phyloP scores from a whole-genome alignment of 2,888 invertebrate species.

The Acleris literana region DNA sequence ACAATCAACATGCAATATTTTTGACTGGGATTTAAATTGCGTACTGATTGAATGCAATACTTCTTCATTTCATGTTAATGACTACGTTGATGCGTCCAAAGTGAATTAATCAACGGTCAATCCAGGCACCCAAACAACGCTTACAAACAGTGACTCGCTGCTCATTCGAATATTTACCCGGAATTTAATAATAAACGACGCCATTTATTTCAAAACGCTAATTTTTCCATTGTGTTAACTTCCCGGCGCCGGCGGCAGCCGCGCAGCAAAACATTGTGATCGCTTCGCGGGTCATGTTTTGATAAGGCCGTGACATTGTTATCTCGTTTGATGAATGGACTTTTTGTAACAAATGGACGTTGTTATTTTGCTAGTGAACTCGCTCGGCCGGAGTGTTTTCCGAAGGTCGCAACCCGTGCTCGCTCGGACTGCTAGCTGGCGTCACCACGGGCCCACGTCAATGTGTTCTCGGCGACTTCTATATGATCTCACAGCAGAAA shows the following conservation, averaged over 20 bases:
- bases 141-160: slow-evolving; percentile 42
- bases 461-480: slow-evolving; percentile 7
- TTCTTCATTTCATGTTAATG: slow-evolving; percentile 20
- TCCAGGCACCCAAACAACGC: slow-evolving; percentile 36
- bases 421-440: slow-evolving; percentile 40
- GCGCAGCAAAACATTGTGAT: slow-evolving; percentile 74
- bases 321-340: slow-evolving; percentile 80
- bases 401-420: slow-evolving; percentile 48
- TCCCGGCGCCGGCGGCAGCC: slow-evolving; percentile 59
- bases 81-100: slow-evolving; percentile 11
- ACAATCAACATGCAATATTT: background rate
- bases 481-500: slow-evolving; percentile 36
- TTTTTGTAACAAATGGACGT: slow-evolving; percentile 79
- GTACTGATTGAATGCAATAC: slow-evolving; percentile 15
- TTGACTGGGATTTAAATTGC: background rate
- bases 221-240: slow-evolving; percentile 74
- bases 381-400: slow-evolving; percentile 57
- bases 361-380: slow-evolving; percentile 75
- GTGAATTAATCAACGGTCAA: slow-evolving; percentile 21
- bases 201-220: slow-evolving; percentile 63
- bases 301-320: slow-evolving; percentile 79
- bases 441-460: background rate
- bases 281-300: slow-evolving; percentile 78
- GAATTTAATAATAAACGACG: slow-evolving; percentile 60
- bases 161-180: slow-evolving; percentile 18